Base-by-base conservation (phyloP, 2,888 invertebrate species). In the Timandra comae region DNA sequence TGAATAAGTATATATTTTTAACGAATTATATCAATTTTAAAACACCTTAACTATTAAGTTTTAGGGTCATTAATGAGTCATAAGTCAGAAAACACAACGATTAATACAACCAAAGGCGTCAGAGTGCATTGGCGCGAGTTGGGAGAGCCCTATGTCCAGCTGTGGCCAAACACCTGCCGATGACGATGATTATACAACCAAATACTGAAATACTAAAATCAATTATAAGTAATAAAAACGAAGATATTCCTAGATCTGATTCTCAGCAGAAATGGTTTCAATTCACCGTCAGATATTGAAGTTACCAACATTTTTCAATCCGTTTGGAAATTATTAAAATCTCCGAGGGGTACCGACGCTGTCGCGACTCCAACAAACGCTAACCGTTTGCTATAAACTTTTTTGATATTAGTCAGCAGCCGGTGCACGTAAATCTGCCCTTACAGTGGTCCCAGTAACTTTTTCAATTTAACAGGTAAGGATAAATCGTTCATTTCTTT, bases 381-480 rank as follows among this genome's bases (percentile, higher is more conserved):
- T 13, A 16, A 66, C 60, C 67, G 70, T 72, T 74, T 52, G 62
- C 66, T 69, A 71, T 76, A 80, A 81, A 81, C 74, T 82, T 81
- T 81, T 82, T 80, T 81, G 77, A 81, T 82, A 81, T 82, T 79
- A 74, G 68, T 76, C 75, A 76, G 75, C 80, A 76, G 64, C 74
- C 72, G 73, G 51, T 73, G 75, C 77, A 78, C 80, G 79, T 80
- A 81, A 80, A 81, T 80, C 78, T 81, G 72, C 75, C 78, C 77
- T 76, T 66, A 73, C 74, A 75, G 67, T 80, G 71, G 80, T 79
- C 73, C 70, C 68, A 52, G 73, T 60, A 85, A 84, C 84, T 85
- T 85, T 85, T 85, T 85, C 84, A 84, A 85, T 85, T 85, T 82
- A 82, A 85, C 82, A 81, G 81, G 81, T 82, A 79, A 76, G 80